Evolutionary conservation across 2,113 vertebrate genomes (phyloP).

Genomic region (Pseudopodoces humilis): DNA sequence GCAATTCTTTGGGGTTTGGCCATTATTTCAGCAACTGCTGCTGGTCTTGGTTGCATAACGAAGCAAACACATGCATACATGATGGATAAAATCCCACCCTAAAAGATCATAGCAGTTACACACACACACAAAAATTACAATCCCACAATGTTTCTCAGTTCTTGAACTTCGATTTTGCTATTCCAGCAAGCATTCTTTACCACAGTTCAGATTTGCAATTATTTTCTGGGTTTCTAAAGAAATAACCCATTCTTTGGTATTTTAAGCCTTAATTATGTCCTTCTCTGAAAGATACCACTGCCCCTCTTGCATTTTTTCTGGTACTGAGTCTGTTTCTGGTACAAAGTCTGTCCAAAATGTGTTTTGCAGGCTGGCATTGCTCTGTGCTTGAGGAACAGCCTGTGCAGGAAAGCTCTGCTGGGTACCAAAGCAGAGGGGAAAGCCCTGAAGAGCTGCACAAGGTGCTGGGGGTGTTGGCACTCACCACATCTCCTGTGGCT

Average conservation of each 20-base stretch:
- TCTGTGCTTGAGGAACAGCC: background rate
- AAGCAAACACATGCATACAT: rapidly evolving
- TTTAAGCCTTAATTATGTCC: background rate
- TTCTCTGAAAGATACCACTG: background rate
- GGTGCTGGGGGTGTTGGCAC: background rate
- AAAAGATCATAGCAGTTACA: background rate
- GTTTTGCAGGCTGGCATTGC: background rate
- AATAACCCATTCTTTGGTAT: background rate
- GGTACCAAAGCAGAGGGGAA: background rate
- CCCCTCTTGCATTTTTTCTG: background rate
- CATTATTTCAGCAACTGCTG: background rate
- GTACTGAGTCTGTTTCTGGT: background rate
- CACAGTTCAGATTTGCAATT: background rate
- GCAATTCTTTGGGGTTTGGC: background rate
- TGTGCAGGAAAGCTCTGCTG: background rate
- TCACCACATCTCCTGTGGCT: background rate
- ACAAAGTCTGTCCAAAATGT: background rate
- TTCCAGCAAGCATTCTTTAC: background rate
- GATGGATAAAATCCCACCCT: background rate
- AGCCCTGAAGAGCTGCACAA: background rate
- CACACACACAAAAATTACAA: background rate
- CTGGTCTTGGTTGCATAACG: background rate
- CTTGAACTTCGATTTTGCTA: background rate
- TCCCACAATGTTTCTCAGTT: background rate
- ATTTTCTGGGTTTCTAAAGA: background rate